Evolutionary conservation across 2,888 invertebrate species (phyloP).

Genomic region (Diadegma fenestrale): DNA sequence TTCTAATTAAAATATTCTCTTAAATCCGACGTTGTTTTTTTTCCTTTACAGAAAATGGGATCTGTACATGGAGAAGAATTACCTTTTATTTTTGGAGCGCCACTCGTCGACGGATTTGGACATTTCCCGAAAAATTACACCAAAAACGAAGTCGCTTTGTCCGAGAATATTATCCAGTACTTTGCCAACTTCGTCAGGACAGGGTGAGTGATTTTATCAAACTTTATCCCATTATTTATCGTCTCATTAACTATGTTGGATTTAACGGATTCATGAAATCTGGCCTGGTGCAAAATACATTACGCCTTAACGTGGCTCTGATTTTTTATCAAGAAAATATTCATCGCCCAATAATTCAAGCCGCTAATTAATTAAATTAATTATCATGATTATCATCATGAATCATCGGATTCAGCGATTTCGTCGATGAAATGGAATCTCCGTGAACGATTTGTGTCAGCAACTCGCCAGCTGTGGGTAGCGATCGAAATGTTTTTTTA

Average conservation of each 20-base stretch:
- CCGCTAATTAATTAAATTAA: background rate
- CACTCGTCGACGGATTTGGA: constrained; percentile 92
- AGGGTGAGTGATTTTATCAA: constrained; percentile 89
- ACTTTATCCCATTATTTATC: background rate
- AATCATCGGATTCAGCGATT: background rate
- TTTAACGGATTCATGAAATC: background rate
- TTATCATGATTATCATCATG: constrained; percentile 9
- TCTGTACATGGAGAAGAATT: constrained; percentile 97
- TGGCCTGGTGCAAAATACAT: too few species aligned
- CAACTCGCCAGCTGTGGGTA: constrained; percentile 24
- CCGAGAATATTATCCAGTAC: constrained; percentile 95
- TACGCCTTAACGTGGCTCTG: too few species aligned
- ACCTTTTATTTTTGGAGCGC: constrained; percentile 96
- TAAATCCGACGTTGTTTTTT: background rate
- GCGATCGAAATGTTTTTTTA: constrained; percentile 29
- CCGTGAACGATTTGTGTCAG: background rate
- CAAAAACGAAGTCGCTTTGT: constrained; percentile 93
- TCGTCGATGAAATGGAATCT: constrained; percentile 19
- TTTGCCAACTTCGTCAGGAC: constrained; percentile 95
- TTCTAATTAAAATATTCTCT: background rate
- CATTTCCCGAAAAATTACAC: constrained; percentile 96
- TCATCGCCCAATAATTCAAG: too few species aligned
- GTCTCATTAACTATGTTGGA: background rate
- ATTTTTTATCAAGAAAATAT: too few species aligned
- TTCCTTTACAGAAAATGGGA: constrained; percentile 90